Evolutionary conservation across 2,888 invertebrate genomes (phyloP), one percentile per base, ranked within the genome.

Genomic region (Hybos culiciformis): DNA sequence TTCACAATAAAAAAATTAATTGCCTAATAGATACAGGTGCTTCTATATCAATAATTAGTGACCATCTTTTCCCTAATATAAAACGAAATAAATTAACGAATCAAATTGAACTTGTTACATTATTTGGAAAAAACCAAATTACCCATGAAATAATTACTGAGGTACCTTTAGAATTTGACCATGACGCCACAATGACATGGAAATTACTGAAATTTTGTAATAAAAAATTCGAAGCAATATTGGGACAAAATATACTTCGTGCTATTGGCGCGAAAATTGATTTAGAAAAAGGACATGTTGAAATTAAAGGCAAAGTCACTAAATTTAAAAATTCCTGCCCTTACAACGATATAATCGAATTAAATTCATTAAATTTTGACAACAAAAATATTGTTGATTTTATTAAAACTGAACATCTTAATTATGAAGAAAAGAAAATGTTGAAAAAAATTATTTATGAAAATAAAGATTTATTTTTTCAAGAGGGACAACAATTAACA

Each of bases 381-480:
- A n/a, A n/a, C n/a, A n/a, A n/a, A n/a, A n/a, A n/a, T n/a, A n/a
- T n/a, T n/a, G n/a, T n/a, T n/a, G n/a, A n/a, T n/a, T n/a, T n/a
- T n/a, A 32, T 15, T 14, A 46, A 39, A 29, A 12, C 31, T 18
- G 38, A 43, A 21, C 17, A 43, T 15, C 21, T 46, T 11, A 43
- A 43, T 20, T 14, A 11, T 8, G 46, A 46, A 20, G 39, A 39
- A 32, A 33, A 36, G 14, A 39, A 32, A 14, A 15, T 11, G 14
- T 31, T 39, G 19, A 39, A 8, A 11, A 19, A 29, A 29, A 29
- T 29, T 29, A 11, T 29, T n/a, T 29, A 12, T 29, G 11, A 5
- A 11, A 5, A 29, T 20, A 36, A 36, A 36, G 12, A 5, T 9
- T 20, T 19, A 36, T 18, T 19, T 36, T 19, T 17, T 20, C 8